Base-by-base conservation (phyloP, 92 coral and sea anemone species). In the Heteractis magnifica region DNA sequence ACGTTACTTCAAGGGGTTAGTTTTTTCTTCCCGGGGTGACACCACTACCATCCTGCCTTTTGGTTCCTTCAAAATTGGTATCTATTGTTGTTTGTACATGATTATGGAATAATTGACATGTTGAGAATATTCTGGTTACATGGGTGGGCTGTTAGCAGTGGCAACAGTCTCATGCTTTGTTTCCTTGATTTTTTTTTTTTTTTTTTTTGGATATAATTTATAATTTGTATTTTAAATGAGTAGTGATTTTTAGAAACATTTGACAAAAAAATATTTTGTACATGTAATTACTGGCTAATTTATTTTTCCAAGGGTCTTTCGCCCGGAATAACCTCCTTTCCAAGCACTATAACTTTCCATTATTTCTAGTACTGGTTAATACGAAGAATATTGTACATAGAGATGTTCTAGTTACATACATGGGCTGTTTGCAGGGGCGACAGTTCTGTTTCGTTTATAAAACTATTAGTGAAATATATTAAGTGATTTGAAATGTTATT, bases 1-100 rank as follows among this genome's bases (percentile, higher is more conserved):
- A n/a, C n/a, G n/a, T n/a, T n/a, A n/a, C n/a, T n/a, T n/a, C n/a
- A n/a, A n/a, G n/a, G n/a, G n/a, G n/a, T n/a, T n/a, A n/a, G n/a
- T n/a, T n/a, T n/a, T n/a, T n/a, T 8, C 64, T 56, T 56, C 64
- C 64, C 8, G 64, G 64, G 64, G 8, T 56, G 64, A 56, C 64
- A 56, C 64, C 64, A 56, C 64, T 56, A 56, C 64, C 64, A 56
- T 56, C 64, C 64, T 56, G 64, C 64, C n/a, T 56, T 56, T 56
- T 56, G 64, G 64, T 56, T 56, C 64, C 15, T 56, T 56, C 10
- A 15, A 56, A 56, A 8, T 56, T 15, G 8, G 64, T 56, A 56
- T 56, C 64, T 56, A 56, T 56, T 56, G 8, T 56, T 56, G 64
- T 56, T 56, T 56, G 64, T 56, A 56, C 64, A 56, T 56, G 64